Evolutionary conservation across 1,140 invertebrate species (phyloP), one percentile per base, ranked within the genome.

Genomic region (Globodera rostochiensis): DNA sequence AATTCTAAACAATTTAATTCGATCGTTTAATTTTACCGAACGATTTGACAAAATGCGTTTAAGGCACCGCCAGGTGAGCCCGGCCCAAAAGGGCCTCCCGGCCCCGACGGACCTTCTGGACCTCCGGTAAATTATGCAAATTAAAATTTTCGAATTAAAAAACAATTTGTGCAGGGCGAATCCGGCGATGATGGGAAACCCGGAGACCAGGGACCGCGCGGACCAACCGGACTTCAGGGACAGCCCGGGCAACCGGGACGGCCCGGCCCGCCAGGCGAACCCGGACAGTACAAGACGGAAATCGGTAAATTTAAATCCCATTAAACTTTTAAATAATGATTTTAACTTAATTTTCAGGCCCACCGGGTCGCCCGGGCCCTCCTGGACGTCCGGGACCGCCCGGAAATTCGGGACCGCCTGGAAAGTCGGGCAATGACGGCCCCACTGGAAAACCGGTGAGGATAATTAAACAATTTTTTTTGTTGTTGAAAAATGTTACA

Each of bases 211-310:
- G 85, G 85, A 69, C 79, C 85, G 19, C 70, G 79, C 25, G 85
- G 85, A 25, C 84, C 84, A 4, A 60, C 81, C 57, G 85, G 85
- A n/a, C 53, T 84, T 15, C 21, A 75, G 13, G 85, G 85, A 15
- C 83, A 83, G 11, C 75, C 86, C n/a, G 84, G 84, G 6, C 84
- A 84, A 50, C 84, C 84, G 6, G 84, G 84, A 60, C 69, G 84
- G 3, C 81, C 84, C 21, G 84, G 84, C 4, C 84, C 81, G 7
- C 84, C 84, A 19, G 84, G 84, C 8, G 84, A 86, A 19, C 85
- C 85, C 13, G 85, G 85, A 15, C 64, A 66, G 6, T 87, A 85
- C 74, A 80, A 77, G 46, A 86, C 86, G 19, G 85, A 86, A 77
- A 66, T 79, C 13, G 84, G 79, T 80, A 81, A 67, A 1, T 80